phyloP scores from a whole-genome alignment of 2,113 vertebrate genomes.

The Dasypus novemcinctus region DNA sequence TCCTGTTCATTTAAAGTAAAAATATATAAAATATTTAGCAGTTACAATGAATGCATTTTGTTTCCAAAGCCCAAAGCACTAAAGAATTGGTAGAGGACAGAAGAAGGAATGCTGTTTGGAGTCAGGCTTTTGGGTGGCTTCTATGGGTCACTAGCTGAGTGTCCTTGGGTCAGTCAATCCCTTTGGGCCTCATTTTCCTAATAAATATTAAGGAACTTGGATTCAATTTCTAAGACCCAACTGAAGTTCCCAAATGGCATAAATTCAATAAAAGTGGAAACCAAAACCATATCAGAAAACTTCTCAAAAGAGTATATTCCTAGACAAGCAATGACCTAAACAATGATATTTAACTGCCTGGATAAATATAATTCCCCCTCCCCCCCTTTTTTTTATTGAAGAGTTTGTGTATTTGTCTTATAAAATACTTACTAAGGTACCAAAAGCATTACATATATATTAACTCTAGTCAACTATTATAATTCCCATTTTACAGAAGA shows the following conservation, averaged over 20 bases:
- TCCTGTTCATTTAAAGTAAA: constrained; percentile 15
- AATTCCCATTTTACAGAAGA: constrained; percentile 8
- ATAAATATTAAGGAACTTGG: background rate
- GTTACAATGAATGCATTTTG: background rate
- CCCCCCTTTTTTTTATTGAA: background rate
- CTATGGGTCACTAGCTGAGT: background rate
- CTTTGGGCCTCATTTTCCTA: background rate
- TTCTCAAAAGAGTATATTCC: background rate
- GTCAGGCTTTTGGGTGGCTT: background rate
- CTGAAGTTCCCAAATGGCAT: background rate
- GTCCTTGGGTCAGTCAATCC: background rate
- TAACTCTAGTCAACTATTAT: background rate
- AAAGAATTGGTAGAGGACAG: background rate
- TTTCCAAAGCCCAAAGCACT: background rate
- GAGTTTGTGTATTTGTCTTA: background rate
- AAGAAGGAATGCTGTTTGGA: background rate
- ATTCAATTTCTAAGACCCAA: background rate
- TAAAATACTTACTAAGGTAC: background rate
- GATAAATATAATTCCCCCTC: background rate
- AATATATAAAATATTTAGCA: background rate
- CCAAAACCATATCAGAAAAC: background rate
- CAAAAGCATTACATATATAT: background rate
- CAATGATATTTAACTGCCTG: background rate
- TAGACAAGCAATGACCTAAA: constrained; percentile 15
- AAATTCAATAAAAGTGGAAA: background rate